phyloP scores from a whole-genome alignment of 2,888 invertebrate genomes.

The Synanthedon formicaeformis region DNA sequence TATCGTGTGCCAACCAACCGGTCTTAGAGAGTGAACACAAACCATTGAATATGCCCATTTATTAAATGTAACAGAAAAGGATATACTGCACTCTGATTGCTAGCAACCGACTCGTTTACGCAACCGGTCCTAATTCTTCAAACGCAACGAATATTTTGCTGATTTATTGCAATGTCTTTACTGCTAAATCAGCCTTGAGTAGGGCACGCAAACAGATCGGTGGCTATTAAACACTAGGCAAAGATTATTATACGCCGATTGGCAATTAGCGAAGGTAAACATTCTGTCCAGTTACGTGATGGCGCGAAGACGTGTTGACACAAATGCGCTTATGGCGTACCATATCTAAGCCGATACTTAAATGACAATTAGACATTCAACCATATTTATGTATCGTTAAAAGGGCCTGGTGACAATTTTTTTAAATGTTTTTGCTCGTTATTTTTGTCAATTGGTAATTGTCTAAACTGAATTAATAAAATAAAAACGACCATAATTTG shows the following conservation, averaged over 20 bases:
- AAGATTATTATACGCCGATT: conserved; percentile 38
- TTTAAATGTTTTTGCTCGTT: too few relatives aligned
- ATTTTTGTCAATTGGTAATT: too few relatives aligned
- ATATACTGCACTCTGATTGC: conserved; percentile 17
- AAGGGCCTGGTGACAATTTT: too few relatives aligned
- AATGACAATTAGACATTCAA: too few relatives aligned
- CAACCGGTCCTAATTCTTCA: not conserved
- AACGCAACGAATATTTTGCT: not conserved
- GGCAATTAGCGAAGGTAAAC: conserved; percentile 58
- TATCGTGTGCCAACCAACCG: conserved; percentile 29
- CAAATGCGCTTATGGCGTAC: conserved; percentile 10
- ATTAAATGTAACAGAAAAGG: conserved; percentile 24
- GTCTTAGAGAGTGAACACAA: conserved; percentile 38
- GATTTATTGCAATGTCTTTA: too few relatives aligned
- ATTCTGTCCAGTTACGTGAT: conserved; percentile 40
- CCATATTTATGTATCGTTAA: too few relatives aligned
- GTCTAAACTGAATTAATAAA: too few relatives aligned
- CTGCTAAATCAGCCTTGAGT: conserved; percentile 24
- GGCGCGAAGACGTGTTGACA: conserved; percentile 18
- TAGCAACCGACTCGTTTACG: not conserved
- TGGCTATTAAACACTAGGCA: conserved; percentile 47
- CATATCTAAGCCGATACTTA: too few relatives aligned
- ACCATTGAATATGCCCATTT: conserved; percentile 34
- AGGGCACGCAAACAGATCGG: conserved; percentile 42
- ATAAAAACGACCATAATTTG: too few relatives aligned